Evolutionary conservation across 1,140 invertebrate genomes (phyloP).

Genomic region (Lepidurus packardi): DNA sequence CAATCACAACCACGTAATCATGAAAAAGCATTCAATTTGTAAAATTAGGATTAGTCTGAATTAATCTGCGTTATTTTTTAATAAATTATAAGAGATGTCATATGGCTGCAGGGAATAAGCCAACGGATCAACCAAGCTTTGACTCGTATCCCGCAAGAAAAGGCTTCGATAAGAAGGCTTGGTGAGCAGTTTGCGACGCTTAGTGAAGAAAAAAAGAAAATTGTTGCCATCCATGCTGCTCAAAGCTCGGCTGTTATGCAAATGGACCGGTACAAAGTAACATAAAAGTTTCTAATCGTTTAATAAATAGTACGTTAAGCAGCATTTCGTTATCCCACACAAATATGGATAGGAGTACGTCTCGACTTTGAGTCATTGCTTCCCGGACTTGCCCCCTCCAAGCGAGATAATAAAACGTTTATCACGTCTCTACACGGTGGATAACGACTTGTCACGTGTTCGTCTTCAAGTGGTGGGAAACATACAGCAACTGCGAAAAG

Average conservation of each 20-base stretch:
- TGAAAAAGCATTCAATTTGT: too few species aligned
- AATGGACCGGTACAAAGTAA: constrained; percentile 16
- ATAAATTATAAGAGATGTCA: not conserved
- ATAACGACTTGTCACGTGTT: not conserved
- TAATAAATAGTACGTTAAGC: not conserved
- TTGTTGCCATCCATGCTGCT: constrained; percentile 13
- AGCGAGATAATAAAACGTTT: not conserved
- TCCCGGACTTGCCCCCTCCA: constrained; percentile 17
- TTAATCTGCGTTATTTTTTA: not conserved
- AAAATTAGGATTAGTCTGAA: too few species aligned
- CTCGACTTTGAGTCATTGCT: constrained; percentile 1
- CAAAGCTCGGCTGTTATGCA: not conserved
- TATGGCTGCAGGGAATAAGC: not conserved
- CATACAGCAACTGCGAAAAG: not conserved
- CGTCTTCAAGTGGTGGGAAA: not conserved
- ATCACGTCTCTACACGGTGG: constrained; percentile 8
- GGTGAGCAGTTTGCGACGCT: not conserved
- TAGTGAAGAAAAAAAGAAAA: not conserved
- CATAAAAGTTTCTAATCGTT: not conserved
- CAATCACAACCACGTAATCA: too few species aligned
- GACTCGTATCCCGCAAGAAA: not conserved
- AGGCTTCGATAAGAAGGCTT: not conserved
- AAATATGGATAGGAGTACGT: not conserved
- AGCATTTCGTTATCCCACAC: not conserved
- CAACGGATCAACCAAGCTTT: not conserved